Conservation (phyloP, 1,140 invertebrate species). For the Proales similis region DNA sequence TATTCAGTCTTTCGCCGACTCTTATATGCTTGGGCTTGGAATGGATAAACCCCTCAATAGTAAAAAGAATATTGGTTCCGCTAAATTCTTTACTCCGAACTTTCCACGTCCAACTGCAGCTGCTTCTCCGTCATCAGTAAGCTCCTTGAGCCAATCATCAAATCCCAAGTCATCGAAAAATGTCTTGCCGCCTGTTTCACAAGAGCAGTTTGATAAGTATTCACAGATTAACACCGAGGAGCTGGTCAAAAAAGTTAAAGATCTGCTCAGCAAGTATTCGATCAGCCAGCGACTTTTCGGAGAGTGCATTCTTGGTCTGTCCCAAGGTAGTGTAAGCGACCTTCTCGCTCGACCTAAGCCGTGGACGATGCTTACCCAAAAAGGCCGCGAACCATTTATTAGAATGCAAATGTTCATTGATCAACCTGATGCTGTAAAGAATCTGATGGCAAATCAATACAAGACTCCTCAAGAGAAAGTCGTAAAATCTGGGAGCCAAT, state of each 20-base stretch:
- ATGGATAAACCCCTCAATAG: too few species aligned
- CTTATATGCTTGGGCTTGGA: too few species aligned
- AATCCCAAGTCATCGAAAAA: background rate
- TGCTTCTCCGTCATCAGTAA: slow-evolving; percentile 12
- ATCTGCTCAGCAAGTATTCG: slow-evolving; percentile 92
- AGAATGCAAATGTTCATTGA: slow-evolving; percentile 96
- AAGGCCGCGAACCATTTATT: slow-evolving; percentile 91
- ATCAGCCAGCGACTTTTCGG: slow-evolving; percentile 97
- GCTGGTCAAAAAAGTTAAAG: slow-evolving; percentile 82
- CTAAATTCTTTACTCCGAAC: background rate
- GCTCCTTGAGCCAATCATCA: slow-evolving; percentile 8
- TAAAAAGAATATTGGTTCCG: too few species aligned
- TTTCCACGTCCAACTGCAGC: background rate
- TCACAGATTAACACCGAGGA: slow-evolving; percentile 97
- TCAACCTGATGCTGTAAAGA: slow-evolving; percentile 54
- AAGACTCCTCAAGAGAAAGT: slow-evolving; percentile 15
- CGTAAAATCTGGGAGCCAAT: too few species aligned
- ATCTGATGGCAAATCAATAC: slow-evolving; percentile 27
- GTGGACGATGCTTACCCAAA: slow-evolving; percentile 94
- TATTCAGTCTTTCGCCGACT: too few species aligned
- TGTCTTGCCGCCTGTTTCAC: slow-evolving; percentile 71
- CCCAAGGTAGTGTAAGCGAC: slow-evolving; percentile 70
- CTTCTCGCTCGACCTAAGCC: slow-evolving; percentile 85
- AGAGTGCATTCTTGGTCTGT: slow-evolving; percentile 89
- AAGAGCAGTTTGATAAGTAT: slow-evolving; percentile 93